These are phyloP conservation scores for Cosmorhoe ocellata DNA, from an alignment of 2,888 invertebrate species.

Conservation along the genomic window DNA sequence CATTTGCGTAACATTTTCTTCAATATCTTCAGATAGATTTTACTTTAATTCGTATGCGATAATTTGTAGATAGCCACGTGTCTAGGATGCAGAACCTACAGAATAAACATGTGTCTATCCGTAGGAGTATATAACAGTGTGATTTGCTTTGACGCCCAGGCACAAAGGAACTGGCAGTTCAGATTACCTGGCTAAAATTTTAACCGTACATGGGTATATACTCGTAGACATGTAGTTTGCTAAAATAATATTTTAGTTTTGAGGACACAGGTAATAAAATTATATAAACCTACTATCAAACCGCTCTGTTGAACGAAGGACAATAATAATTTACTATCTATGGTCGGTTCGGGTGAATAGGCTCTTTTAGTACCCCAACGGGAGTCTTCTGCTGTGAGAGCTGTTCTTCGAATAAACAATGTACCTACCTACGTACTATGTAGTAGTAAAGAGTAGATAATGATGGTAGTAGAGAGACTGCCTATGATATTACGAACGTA, in stretches of 20 bases:
- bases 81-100: constrained; percentile 1
- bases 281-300: not conserved
- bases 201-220: too few species aligned
- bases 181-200: constrained; percentile 4
- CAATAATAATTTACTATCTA: constrained; percentile 13
- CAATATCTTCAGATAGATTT: too few species aligned
- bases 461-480: too few species aligned
- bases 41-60: not conserved
- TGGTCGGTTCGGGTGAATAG: constrained; percentile 43
- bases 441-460: too few species aligned
- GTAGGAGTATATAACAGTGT: constrained; percentile 4
- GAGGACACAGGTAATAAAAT: not conserved
- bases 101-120: not conserved
- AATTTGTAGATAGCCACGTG: not conserved
- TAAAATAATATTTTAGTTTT: not conserved
- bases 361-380: constrained; percentile 52
- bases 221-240: not conserved
- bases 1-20: too few species aligned
- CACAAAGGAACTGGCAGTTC: constrained; percentile 21
- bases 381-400: constrained; percentile 47
- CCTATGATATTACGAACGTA: too few species aligned
- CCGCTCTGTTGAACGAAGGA: not conserved
- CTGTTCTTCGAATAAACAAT: constrained; percentile 33
- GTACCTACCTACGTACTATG: too few species aligned
- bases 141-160: constrained; percentile 30